Percentiles rank a stretch among this genome's conserved stretches.
Evolutionary conservation across 1,140 invertebrate species (phyloP).

Genomic region (Rhopalosiphum padi): DNA sequence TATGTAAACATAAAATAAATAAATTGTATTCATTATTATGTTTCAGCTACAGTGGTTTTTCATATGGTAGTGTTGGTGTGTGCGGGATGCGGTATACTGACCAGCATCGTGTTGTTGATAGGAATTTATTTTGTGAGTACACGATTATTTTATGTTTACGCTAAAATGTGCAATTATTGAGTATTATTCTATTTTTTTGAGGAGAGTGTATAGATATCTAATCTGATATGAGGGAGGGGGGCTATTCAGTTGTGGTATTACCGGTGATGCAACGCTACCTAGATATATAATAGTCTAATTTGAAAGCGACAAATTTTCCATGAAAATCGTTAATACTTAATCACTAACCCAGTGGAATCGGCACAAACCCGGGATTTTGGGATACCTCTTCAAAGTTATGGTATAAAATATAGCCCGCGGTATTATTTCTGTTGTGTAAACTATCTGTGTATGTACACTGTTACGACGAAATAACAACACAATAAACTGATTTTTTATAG

Average conservation of each 20-base stretch:
- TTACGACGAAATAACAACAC: too few relatives aligned
- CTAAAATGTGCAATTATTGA: background rate
- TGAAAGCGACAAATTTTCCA: background rate
- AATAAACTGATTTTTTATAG: too few relatives aligned
- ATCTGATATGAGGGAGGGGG: too few relatives aligned
- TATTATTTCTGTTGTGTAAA: slow-evolving; percentile 11
- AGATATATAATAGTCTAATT: background rate
- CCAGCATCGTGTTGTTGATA: slow-evolving; percentile 66
- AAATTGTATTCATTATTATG: slow-evolving; percentile 35
- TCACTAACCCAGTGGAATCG: background rate
- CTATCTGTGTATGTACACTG: background rate
- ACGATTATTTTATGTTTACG: background rate
- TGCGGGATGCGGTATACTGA: slow-evolving; percentile 65
- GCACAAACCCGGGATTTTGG: slow-evolving; percentile 21
- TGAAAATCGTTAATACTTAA: background rate
- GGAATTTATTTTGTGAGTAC: slow-evolving; percentile 66
- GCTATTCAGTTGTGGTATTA: background rate
- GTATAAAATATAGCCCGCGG: background rate
- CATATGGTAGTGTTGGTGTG: slow-evolving; percentile 65
- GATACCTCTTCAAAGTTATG: background rate
- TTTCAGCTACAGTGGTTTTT: slow-evolving; percentile 67
- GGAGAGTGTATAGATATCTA: too few relatives aligned
- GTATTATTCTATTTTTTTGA: background rate
- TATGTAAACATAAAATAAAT: background rate
- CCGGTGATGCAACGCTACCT: background rate